Base-by-base conservation (phyloP, 2,113 vertebrate species). In the Vulpes ferrilata region DNA sequence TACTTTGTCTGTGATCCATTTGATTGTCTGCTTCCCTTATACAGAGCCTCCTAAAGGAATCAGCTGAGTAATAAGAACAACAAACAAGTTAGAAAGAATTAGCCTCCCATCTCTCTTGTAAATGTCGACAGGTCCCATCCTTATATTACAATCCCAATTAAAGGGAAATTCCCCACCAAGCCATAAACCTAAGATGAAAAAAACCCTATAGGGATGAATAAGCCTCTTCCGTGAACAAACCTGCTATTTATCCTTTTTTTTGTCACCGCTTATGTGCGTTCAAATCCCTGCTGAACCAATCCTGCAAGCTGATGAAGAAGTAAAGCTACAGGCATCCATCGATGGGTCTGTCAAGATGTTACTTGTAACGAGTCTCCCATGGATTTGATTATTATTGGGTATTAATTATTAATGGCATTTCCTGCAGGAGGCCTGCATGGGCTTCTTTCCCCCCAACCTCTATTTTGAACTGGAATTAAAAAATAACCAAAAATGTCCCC, bases 391-490 rank as follows among this genome's bases (percentile, higher is more conserved):
- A 97, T 98, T 98, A 98, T 96, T 97, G 90, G 81, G 32, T 90
- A 98, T 98, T 98, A 98, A 98, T 98, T 96, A 98, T 98, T 98
- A 98, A 98, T 92, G 94, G 83, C 78, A 92, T 97, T 96, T 97
- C 94, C 97, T 96, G 92, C 96, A 98, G 98, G 90, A 97, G 84
- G 84, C 76, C 81, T 38, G 62, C 0, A 1, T 64, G 90, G 84
- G 43, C 73, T 87, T 78, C 88, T 88, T 64, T 23, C 4, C 22
- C 64, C 53, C 30, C 90, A 90, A 82, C 85, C 85, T 85, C 79
- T 85, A 23, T 96, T 97, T 97, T 95, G 95, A 98, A 94, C 43
- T 88, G 51, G 71, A 96, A 97, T 97, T 95, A 78, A 97, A 96
- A 97, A 97, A 96, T 93, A 95, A 94, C 84, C 87, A 92, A 93